Conservation (phyloP, 1,140 invertebrate species). For the Hyposmocoma kahamanoa region DNA sequence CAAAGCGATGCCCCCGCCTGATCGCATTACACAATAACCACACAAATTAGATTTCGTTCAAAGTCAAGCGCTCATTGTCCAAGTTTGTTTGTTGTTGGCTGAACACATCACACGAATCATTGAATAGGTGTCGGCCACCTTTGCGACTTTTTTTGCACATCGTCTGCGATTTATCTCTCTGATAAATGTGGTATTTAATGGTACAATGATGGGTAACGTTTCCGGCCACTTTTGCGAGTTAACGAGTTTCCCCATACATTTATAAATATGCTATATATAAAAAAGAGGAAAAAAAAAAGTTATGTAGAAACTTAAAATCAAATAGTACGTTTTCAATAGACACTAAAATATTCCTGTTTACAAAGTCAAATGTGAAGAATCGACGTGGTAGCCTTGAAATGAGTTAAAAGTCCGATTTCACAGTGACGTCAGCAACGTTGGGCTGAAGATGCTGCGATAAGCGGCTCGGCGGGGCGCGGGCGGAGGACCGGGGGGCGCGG, state of each 20-base stretch:
- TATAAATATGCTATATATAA: no score
- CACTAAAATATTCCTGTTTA: no score
- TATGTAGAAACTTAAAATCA: no score
- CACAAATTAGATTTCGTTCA: slow-evolving; percentile 70
- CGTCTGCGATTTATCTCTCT: background rate
- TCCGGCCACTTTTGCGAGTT: no score
- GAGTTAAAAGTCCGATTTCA: slow-evolving; percentile 44
- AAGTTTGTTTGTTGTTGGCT: slow-evolving; percentile 53
- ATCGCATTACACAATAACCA: slow-evolving; percentile 67
- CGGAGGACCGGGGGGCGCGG: slow-evolving; percentile 25
- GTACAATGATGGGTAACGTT: background rate
- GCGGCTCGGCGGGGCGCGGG: slow-evolving; percentile 27
- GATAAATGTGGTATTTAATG: background rate
- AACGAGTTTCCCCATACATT: no score
- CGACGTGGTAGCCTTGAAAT: slow-evolving; percentile 42
- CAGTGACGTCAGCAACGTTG: slow-evolving; percentile 54
- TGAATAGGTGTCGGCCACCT: slow-evolving; percentile 46
- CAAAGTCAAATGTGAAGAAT: no score
- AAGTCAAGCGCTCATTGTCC: slow-evolving; percentile 66
- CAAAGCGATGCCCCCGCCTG: slow-evolving; percentile 33
- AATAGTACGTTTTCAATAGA: no score
- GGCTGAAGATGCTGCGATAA: slow-evolving; percentile 63
- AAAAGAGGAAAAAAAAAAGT: no score
- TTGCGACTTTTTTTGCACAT: slow-evolving; percentile 4
- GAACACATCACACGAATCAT: slow-evolving; percentile 53